A percentile compares a stretch with the other conserved stretches of the same genome.
These are phyloP conservation scores for Aleiodes alternator DNA, from an alignment of 2,888 invertebrate species.

Conservation along the genomic window DNA sequence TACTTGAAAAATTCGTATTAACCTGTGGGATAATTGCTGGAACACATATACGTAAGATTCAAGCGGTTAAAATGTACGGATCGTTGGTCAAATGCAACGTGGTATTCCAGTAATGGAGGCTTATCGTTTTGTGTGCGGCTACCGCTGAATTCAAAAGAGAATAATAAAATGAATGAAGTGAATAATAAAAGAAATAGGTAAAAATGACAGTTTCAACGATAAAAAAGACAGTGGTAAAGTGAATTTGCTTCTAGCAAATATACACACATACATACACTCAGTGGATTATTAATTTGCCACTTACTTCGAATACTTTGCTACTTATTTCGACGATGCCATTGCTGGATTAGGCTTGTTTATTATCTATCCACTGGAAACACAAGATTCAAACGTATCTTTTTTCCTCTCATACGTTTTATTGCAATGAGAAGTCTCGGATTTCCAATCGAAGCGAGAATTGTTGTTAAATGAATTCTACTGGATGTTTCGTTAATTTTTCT, in stretches of 20 bases:
- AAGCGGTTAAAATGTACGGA: slow-evolving; percentile 46
- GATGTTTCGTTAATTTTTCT: slow-evolving; percentile 11
- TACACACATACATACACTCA: neutral
- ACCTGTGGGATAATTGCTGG: slow-evolving; percentile 27
- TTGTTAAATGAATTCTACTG: slow-evolving; percentile 21
- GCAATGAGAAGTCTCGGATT: slow-evolving; percentile 11
- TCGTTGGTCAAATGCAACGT: slow-evolving; percentile 60
- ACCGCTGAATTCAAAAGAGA: slow-evolving; percentile 54
- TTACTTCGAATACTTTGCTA: slow-evolving; percentile 59
- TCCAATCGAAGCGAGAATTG: slow-evolving; percentile 22
- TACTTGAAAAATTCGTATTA: slow-evolving; percentile 28
- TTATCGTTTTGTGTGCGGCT: slow-evolving; percentile 63
- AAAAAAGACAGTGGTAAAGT: slow-evolving; percentile 38
- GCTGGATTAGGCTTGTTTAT: slow-evolving; percentile 54
- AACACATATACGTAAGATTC: slow-evolving; percentile 13
- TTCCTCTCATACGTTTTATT: slow-evolving; percentile 13
- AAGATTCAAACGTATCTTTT: slow-evolving; percentile 13
- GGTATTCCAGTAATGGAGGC: slow-evolving; percentile 69
- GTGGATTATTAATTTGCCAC: slow-evolving; percentile 54
- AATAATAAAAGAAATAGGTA: slow-evolving; percentile 39
- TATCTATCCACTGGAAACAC: slow-evolving; percentile 41
- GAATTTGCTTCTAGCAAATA: slow-evolving; percentile 34
- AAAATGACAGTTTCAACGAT: slow-evolving; percentile 15
- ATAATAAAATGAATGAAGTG: slow-evolving; percentile 53
- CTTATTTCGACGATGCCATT: slow-evolving; percentile 46